A percentile compares a stretch with the other conserved stretches of the same genome.
These are phyloP conservation scores for Drosophila parabipectinata DNA, from an alignment of 1,140 invertebrate species.

Conservation along the genomic window DNA sequence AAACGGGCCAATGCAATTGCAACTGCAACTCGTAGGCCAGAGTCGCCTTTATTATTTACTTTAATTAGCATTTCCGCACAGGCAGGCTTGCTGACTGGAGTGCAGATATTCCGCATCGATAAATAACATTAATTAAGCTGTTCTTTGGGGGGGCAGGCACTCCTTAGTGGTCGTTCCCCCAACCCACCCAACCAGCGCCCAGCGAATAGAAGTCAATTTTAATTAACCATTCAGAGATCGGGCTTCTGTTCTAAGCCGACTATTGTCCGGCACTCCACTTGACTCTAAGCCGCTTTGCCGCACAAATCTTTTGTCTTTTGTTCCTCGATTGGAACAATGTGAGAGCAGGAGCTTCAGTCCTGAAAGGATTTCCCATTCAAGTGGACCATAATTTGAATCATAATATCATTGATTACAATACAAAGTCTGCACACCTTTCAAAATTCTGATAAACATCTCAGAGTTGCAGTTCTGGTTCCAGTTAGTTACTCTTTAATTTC, in stretches of 20 bases:
- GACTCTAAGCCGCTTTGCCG: constrained; percentile 39
- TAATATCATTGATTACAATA: too few species aligned
- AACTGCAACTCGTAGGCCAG: constrained; percentile 20
- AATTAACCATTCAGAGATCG: constrained; percentile 48
- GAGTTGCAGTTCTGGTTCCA: neutral
- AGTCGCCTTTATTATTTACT: constrained; percentile 72
- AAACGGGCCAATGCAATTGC: constrained; percentile 13
- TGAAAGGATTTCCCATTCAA: neutral
- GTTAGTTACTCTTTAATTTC: neutral
- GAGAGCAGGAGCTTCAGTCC: constrained; percentile 10
- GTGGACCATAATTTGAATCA: neutral
- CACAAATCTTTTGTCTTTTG: constrained; percentile 23
- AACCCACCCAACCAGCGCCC: constrained; percentile 6
- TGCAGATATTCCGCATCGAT: constrained; percentile 76
- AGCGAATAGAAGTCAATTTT: constrained; percentile 51
- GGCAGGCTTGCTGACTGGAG: constrained; percentile 32
- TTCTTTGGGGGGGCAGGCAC: constrained; percentile 57
- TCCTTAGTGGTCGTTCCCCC: constrained; percentile 25
- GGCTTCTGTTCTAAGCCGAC: constrained; percentile 20
- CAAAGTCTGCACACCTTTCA: too few species aligned
- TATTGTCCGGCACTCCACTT: constrained; percentile 22
- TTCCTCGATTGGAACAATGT: constrained; percentile 30
- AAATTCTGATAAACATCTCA: neutral
- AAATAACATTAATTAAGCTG: constrained; percentile 81
- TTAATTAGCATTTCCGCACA: constrained; percentile 79